Conservation (phyloP, 2,888 invertebrate genomes). For the Hirudinaria manillensis region DNA sequence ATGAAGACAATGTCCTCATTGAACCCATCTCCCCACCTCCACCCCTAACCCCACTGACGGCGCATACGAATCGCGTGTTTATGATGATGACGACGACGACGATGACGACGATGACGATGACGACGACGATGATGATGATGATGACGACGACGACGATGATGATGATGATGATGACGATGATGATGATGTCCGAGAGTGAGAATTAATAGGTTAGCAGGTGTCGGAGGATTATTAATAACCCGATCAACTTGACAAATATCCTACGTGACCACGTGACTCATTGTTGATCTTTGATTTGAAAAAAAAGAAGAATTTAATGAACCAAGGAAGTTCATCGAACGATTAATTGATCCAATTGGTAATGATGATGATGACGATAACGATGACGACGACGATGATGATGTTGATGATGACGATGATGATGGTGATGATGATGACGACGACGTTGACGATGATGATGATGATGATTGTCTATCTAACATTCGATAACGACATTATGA, state of each 20-base stretch:
- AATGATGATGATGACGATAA: constrained; percentile 10
- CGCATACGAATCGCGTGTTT: not conserved
- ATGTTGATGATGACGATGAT: not conserved
- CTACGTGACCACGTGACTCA: too few species aligned
- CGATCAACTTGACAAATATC: too few species aligned
- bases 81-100: constrained; percentile 11
- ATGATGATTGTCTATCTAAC: too few species aligned
- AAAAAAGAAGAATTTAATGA: too few species aligned
- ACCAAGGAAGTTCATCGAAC: not conserved
- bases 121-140: constrained; percentile 14
- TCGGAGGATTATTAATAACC: too few species aligned
- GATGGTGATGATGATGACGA: constrained; percentile 8
- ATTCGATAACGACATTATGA: not conserved
- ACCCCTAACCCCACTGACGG: not conserved
- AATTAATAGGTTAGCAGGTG: not conserved
- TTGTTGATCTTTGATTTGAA: too few species aligned
- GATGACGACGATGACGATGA: constrained; percentile 16
- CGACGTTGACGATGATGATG: not conserved
- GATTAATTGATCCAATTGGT: not conserved
- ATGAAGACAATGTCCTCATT: not conserved
- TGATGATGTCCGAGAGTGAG: not conserved
- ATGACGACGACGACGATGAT: constrained; percentile 10
- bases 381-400: constrained; percentile 5
- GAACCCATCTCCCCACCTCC: not conserved
- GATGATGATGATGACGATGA: constrained; percentile 10